Evolutionary conservation across 2,888 invertebrate genomes (phyloP).

Genomic region (Hipparchia sbordonii): DNA sequence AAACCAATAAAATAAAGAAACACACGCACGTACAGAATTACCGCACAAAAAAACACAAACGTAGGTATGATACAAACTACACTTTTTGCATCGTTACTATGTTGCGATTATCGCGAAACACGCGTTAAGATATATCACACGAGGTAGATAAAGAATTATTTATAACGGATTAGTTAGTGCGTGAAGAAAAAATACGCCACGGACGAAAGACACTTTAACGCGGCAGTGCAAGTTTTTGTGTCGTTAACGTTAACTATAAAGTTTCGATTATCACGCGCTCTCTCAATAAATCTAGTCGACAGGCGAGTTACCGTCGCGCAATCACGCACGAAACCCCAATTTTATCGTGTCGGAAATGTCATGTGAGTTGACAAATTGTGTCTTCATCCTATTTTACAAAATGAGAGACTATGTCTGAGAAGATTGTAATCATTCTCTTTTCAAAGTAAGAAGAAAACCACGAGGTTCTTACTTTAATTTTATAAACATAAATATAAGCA

Average conservation of each 20-base stretch:
- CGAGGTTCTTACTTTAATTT: no score
- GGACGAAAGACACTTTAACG: slow-evolving; percentile 5
- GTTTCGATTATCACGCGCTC: slow-evolving; percentile 14
- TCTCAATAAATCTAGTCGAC: slow-evolving; percentile 15
- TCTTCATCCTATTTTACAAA: not conserved
- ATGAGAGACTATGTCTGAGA: no score
- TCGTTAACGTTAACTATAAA: slow-evolving; percentile 7
- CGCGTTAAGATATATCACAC: not conserved
- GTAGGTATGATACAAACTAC: no score
- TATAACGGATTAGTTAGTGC: not conserved
- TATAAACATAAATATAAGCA: no score
- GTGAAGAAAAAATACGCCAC: not conserved
- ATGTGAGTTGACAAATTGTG: not conserved
- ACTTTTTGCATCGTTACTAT: not conserved
- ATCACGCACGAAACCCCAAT: slow-evolving; percentile 13
- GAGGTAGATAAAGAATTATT: not conserved
- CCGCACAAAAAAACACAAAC: no score
- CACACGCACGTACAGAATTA: not conserved
- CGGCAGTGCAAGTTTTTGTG: slow-evolving; percentile 1
- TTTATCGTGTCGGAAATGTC: not conserved
- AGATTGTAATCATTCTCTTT: no score
- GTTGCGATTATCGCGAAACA: not conserved
- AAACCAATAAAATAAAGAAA: no score
- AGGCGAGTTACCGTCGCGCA: slow-evolving; percentile 6
- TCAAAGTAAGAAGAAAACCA: no score